A percentile compares a stretch with the other conserved stretches of the same genome.
Evolutionary conservation across 2,113 vertebrate species (phyloP).

Genomic region (Sus scrofa): DNA sequence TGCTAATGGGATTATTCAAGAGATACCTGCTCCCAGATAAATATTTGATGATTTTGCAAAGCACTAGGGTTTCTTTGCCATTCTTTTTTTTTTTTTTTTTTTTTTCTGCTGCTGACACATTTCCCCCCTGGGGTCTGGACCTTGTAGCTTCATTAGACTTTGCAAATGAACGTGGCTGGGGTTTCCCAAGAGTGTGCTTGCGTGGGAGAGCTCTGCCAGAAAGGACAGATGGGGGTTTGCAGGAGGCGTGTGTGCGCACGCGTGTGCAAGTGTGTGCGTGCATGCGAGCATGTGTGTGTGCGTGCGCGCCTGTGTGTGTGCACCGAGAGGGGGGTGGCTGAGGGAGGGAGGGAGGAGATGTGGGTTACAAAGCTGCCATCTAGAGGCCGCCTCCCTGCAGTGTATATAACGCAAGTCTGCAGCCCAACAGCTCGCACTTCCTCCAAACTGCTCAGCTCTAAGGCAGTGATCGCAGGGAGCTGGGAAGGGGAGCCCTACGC

Average conservation of each 20-base stretch:
- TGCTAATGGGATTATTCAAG: conserved; percentile 58
- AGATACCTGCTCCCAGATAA: conserved; percentile 66
- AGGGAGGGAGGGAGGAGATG: not conserved
- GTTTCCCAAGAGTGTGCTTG: not conserved
- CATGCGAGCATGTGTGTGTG: not conserved
- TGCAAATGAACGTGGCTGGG: conserved; percentile 10
- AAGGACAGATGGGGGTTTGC: not conserved
- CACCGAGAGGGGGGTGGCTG: not conserved
- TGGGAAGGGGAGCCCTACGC: not conserved
- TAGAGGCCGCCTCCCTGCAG: conserved; percentile 76
- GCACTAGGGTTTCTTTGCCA: not conserved
- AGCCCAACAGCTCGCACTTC: not conserved
- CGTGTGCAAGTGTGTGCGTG: not conserved
- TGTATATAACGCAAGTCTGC: conserved; percentile 71
- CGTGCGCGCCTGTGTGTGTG: not conserved
- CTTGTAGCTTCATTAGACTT: conserved; percentile 16
- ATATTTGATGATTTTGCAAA: conserved; percentile 47
- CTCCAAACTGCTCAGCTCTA: not conserved
- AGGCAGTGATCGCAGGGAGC: not conserved
- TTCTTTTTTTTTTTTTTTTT: not conserved
- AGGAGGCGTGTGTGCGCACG: no score
- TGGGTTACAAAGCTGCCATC: conserved; percentile 77
- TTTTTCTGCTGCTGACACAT: conserved; percentile 39
- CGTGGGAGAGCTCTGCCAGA: not conserved
- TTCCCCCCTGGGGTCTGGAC: conserved; percentile 11